Percentiles rank a stretch among this genome's conserved stretches.
These are phyloP conservation scores for Oreortyx pictus DNA, from an alignment of 2,797 vertebrate genomes.

Conservation along the genomic window DNA sequence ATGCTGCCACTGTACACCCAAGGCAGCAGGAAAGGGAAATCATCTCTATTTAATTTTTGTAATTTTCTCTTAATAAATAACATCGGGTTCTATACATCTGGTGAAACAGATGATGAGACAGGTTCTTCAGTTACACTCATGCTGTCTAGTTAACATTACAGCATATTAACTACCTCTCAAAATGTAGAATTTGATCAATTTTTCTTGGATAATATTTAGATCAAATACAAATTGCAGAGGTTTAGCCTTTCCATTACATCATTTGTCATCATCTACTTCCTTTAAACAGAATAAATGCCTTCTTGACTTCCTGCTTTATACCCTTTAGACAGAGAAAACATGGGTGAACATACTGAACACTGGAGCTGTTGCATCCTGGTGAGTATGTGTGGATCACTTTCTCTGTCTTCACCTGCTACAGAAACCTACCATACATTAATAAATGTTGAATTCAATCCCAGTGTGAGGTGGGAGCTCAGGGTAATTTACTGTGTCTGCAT, in stretches of 20 bases:
- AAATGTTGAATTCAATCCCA: constrained; percentile 42
- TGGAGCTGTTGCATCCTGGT: constrained; percentile 23
- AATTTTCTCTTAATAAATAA: not conserved
- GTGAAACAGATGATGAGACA: not conserved
- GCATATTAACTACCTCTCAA: not conserved
- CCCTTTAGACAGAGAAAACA: constrained; percentile 21
- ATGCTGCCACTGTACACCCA: not conserved
- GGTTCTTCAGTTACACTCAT: not conserved
- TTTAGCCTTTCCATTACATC: constrained; percentile 19
- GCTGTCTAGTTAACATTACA: not conserved
- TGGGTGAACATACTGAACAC: constrained; percentile 54
- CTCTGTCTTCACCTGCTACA: constrained; percentile 51
- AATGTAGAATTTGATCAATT: not conserved
- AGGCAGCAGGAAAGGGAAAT: not conserved
- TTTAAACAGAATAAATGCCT: constrained; percentile 23
- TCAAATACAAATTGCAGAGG: constrained; percentile 35
- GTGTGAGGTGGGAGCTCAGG: constrained; percentile 20
- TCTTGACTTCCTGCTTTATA: constrained; percentile 13
- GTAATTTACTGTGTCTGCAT: constrained; percentile 70
- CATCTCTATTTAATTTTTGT: not conserved
- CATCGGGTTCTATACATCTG: not conserved
- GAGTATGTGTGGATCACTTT: constrained; percentile 51
- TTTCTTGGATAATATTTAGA: constrained; percentile 16
- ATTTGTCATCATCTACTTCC: constrained; percentile 10
- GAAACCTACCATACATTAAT: constrained; percentile 71